These are phyloP conservation scores for Brachionus paranguensis DNA, from an alignment of 1,140 invertebrate genomes.

Conservation along the genomic window DNA sequence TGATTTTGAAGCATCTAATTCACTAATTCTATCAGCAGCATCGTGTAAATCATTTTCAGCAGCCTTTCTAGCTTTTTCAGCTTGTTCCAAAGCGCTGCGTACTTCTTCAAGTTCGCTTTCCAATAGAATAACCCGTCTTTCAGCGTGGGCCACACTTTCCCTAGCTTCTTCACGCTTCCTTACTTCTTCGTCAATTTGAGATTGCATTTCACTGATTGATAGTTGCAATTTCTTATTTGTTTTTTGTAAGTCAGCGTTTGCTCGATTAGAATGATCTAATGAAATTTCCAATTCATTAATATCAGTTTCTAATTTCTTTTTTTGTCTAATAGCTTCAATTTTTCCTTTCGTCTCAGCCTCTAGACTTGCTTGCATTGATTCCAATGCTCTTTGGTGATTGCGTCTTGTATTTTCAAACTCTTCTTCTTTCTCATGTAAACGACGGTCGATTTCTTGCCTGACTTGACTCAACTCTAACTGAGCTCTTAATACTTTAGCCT, in stretches of 20 bases:
- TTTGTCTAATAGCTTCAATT: constrained; percentile 87
- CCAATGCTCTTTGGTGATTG: constrained; percentile 95
- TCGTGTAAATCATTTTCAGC: constrained; percentile 92
- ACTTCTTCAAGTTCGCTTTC: constrained; percentile 94
- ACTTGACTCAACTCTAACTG: constrained; percentile 95
- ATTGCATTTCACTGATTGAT: constrained; percentile 61
- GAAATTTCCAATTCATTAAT: constrained; percentile 98
- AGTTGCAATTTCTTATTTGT: constrained; percentile 95
- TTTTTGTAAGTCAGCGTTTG: constrained; percentile 96
- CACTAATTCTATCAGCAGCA: constrained; percentile 91
- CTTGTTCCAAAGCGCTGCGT: constrained; percentile 80
- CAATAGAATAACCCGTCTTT: constrained; percentile 86
- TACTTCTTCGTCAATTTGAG: constrained; percentile 92
- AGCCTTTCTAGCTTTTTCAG: constrained; percentile 88
- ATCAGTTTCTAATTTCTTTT: constrained; percentile 99
- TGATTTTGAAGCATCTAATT: constrained; percentile 82
- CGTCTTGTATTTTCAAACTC: constrained; percentile 96
- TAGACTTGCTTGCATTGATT: constrained; percentile 97
- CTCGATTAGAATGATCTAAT: constrained; percentile 67
- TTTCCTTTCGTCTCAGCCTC: constrained; percentile 98
- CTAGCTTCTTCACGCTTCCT: constrained; percentile 89
- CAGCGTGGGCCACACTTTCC: constrained; percentile 88
- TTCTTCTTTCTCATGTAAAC: constrained; percentile 93
- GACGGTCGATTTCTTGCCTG: constrained; percentile 93
- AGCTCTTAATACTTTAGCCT: constrained; percentile 69